Base-by-base conservation (phyloP, 2,888 invertebrate genomes). In the Bedellia somnulentella region DNA sequence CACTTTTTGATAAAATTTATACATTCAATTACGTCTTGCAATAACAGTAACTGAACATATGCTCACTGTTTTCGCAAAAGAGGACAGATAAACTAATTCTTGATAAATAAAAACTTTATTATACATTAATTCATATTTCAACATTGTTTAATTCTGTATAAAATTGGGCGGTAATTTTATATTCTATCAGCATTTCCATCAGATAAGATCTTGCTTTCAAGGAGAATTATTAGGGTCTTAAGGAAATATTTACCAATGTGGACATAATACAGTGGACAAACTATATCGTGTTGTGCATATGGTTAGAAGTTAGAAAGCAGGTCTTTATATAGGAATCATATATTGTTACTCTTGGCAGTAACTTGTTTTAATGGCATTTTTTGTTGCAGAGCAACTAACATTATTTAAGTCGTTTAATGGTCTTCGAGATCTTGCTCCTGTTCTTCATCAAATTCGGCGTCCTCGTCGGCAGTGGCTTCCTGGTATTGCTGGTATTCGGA, bases 401-500 rank as follows among this genome's bases (percentile, higher is more conserved):
- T 37, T 24, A 10, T 1, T 32, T 35, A 35, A 38, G 35, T 34
- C 36, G 41, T 46, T 49, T 67, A 68, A 43, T 58, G 62, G 46
- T 84, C 83, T 36, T 85, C 85, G 36, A 84, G 78, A 47, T 85
- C 85, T 40, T 81, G 83, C 56, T 85, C 84, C 41, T 82, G 81
- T 45, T 85, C 85, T 60, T 88, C 88, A 46, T 88, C 88, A 63
- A 87, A 89, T 67, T 88, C 88, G 0, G 85, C 86, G 52, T 87
- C 87, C 54, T 87, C 87, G 50, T 88, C 87, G 43, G 87, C 86
- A 39, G 87, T 88, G 37, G 89, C 91, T 62, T 87, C 93, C 73
- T 93, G 93, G 79, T 93, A 94, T 58, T 93, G 93, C 63, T 94
- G 93, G 71, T 94, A 94, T 61, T 93, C 93, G 1, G 90, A 89